A percentile compares a stretch with the other conserved stretches of the same genome.
phyloP scores from a whole-genome alignment of 2,888 invertebrate genomes.

The Brachylomia viminalis region DNA sequence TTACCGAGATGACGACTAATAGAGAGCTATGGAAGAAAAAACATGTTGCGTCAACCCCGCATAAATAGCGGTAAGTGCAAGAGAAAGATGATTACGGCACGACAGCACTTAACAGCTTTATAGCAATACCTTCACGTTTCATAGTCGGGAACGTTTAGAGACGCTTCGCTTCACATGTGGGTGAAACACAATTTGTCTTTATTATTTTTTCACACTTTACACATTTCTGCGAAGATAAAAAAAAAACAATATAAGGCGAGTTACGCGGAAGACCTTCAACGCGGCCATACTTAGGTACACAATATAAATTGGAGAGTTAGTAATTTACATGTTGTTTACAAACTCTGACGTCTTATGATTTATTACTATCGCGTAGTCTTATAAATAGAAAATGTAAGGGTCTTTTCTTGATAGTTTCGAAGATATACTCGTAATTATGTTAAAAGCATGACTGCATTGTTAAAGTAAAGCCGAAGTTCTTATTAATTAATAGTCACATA shows the following conservation, averaged over 20 bases:
- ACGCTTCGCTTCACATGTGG: background rate
- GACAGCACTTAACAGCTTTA: background rate
- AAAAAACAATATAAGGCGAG: background rate
- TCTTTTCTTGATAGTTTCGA: background rate
- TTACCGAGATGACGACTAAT: background rate
- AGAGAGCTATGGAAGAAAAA: background rate
- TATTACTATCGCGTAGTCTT: background rate
- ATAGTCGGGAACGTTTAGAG: background rate
- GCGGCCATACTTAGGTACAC: background rate
- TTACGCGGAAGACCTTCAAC: background rate
- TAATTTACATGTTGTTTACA: conserved; percentile 11
- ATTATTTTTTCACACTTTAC: conserved; percentile 4
- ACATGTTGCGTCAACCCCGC: background rate
- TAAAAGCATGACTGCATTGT: background rate
- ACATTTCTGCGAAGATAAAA: background rate
- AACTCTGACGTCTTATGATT: conserved; percentile 29
- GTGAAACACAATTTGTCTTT: conserved; percentile 3
- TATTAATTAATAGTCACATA: background rate
- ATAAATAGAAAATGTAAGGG: background rate
- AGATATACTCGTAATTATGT: background rate
- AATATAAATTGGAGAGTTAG: background rate
- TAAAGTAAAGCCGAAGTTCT: background rate
- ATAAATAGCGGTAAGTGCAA: background rate
- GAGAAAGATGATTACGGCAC: too few species aligned
- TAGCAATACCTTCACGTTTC: background rate